Evolutionary conservation across 2,113 vertebrate species (phyloP), one percentile per base, ranked within the genome.

Genomic region (Eclectus roratus): DNA sequence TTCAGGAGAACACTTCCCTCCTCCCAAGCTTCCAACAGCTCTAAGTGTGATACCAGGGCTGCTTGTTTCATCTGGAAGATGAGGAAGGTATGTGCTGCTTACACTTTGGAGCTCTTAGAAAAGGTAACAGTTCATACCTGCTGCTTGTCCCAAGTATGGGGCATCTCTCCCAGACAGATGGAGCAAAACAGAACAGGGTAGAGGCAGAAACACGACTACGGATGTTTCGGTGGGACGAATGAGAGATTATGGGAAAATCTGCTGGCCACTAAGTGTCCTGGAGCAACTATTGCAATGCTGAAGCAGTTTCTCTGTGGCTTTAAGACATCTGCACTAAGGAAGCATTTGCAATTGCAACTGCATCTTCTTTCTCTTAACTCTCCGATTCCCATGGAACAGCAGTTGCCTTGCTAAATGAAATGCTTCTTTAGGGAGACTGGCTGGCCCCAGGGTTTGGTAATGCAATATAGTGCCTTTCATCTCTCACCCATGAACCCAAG

Each of bases 401-500:
- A 47, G 88, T 80, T 76, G 73, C 85, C 78, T 77, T 35, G 41
- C 68, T 87, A 70, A 94, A 92, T 93, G 49, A 96, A 94, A 94
- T 27, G 58, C 70, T 92, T 72, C 88, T 92, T 92, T 49, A 91
- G 91, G 91, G 92, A 86, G 80, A 43, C 47, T 1, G 13, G 55
- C 65, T 92, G 85, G 80, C 92, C 96, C 83, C 58, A 23, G 91
- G 80, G 93, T 77, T 1, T 28, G 80, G 73, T 95, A 94, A 91
- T 66, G 86, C 94, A 92, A 89, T 94, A 86, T 76, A 89, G 66
- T 19, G 83, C 87, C 93, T 95, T 96, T 92, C 91, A 69, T 95
- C 93, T 96, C 80, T 92, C 95, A 94, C 73, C 92, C 91, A 93
- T 88, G 91, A 95, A 95, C 92, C 90, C 86, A 87, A 96, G 94